Percentiles rank a stretch among this genome's conserved stretches.
phyloP scores from a whole-genome alignment of 2,113 vertebrate genomes.

The Tenrec ecaudatus region DNA sequence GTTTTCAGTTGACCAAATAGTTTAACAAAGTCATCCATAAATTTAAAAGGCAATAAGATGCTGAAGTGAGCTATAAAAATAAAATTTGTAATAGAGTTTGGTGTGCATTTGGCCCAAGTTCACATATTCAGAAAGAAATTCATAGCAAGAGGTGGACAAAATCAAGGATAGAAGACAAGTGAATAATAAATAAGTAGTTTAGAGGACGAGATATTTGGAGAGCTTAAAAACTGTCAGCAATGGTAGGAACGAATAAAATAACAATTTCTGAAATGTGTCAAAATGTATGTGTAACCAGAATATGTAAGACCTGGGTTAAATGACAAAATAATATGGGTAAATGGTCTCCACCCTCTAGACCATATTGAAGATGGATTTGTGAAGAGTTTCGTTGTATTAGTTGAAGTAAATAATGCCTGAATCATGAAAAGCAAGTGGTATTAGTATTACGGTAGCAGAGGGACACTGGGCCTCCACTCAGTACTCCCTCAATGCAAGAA shows the following conservation, averaged over 20 bases:
- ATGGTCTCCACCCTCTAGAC: background rate
- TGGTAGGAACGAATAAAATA: background rate
- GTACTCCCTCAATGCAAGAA: no score
- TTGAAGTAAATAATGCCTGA: constrained; percentile 44
- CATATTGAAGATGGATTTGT: constrained; percentile 29
- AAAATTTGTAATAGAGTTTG: background rate
- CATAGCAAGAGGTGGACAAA: background rate
- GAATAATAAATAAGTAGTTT: background rate
- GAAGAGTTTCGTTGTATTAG: constrained; percentile 44
- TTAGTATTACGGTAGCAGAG: no score
- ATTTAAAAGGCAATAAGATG: constrained; percentile 15
- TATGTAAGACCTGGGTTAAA: background rate
- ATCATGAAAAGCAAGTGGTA: background rate
- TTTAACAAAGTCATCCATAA: background rate
- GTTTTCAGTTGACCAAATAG: background rate
- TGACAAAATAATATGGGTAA: constrained; percentile 25
- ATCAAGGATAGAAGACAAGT: background rate
- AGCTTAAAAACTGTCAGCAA: background rate
- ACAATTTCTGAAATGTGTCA: background rate
- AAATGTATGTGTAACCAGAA: background rate
- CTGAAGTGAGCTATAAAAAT: background rate
- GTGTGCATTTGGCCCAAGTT: background rate
- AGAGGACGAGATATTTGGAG: background rate
- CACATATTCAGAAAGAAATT: background rate
- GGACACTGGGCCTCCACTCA: no score